Percentiles rank a stretch among this genome's conserved stretches.
These are phyloP conservation scores for Glomeris marginata DNA, from an alignment of 2,888 invertebrate species.

Conservation along the genomic window DNA sequence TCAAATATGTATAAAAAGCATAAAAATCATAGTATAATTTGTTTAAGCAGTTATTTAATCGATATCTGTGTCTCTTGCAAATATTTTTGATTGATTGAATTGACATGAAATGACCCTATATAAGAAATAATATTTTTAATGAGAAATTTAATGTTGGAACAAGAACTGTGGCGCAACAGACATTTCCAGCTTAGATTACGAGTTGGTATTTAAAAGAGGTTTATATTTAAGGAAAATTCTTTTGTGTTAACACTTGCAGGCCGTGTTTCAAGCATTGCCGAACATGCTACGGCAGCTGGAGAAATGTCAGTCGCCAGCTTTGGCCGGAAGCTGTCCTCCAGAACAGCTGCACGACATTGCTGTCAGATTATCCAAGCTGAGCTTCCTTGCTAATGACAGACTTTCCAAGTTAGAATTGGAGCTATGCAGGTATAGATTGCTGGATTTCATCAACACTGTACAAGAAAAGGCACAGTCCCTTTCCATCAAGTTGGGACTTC, in stretches of 20 bases:
- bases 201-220: no score
- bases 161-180: no score
- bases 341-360: slow-evolving; percentile 71
- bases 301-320: slow-evolving; percentile 49
- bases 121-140: no score
- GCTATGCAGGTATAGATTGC: slow-evolving; percentile 45
- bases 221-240: no score
- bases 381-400: slow-evolving; percentile 60
- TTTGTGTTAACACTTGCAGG: slow-evolving; percentile 25
- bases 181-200: no score
- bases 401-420: slow-evolving; percentile 27
- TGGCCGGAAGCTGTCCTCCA: slow-evolving; percentile 52
- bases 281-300: slow-evolving; percentile 61
- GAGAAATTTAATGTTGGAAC: no score
- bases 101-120: no score
- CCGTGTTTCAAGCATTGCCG: slow-evolving; percentile 73
- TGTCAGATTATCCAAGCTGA: slow-evolving; percentile 55
- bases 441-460: slow-evolving; percentile 77
- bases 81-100: no score
- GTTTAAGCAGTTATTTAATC: no score
- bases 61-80: no score
- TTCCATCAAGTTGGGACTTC: slow-evolving; percentile 70
- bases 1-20: no score
- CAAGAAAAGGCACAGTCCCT: slow-evolving; percentile 77
- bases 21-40: no score